Evolutionary conservation across 2,888 invertebrate species (phyloP), one percentile per base, ranked within the genome.

Genomic region (Stenchaetothrips biformis): DNA sequence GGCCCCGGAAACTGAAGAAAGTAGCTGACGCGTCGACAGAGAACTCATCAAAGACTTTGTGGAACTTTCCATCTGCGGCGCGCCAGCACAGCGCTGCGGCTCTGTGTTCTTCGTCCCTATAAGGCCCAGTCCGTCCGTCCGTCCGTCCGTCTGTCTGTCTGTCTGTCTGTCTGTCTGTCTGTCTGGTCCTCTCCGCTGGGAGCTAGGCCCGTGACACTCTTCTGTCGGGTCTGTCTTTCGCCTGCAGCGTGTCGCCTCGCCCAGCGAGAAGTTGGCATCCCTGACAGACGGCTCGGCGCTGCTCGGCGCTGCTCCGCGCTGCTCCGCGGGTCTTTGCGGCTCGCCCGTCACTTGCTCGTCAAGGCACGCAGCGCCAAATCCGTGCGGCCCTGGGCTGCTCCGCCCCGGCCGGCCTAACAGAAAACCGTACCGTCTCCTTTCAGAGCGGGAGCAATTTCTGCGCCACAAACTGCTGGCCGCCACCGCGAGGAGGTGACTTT

Each of bases 41-140:
- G 37, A 37, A 37, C 16, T 13, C 59, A 59, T 59, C 59, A 59
- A 59, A 59, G 59, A 59, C 59, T 59, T 59, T 59, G 59, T 59
- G 79, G 18, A 79, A 79, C 25, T 27, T 27, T 49, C 53, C n/a
- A 53, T 25, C 79, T 18, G 79, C 48, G 48, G 79, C 37, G 37
- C 37, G 37, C 2, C 37, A 37, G 37, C 37, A 4, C 37, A 37
- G 37, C 4, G 37, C 37, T 37, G 37, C 37, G 37, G 37, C 4
- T 37, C 37, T 37, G 37, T 37, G 37, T 37, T 37, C 37, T 4
- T 37, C 37, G 37, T 37, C 37, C 37, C 37, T 37, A 37, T 37
- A 37, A 37, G 37, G 37, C 37, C 37, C 37, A 37, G 53, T 13
- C 13, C 53, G 9, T 11, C 16, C 13, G 59, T 13, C 59, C 59